Conservation (phyloP, 2,113 vertebrate species). For the Rousettus leschenaultii region DNA sequence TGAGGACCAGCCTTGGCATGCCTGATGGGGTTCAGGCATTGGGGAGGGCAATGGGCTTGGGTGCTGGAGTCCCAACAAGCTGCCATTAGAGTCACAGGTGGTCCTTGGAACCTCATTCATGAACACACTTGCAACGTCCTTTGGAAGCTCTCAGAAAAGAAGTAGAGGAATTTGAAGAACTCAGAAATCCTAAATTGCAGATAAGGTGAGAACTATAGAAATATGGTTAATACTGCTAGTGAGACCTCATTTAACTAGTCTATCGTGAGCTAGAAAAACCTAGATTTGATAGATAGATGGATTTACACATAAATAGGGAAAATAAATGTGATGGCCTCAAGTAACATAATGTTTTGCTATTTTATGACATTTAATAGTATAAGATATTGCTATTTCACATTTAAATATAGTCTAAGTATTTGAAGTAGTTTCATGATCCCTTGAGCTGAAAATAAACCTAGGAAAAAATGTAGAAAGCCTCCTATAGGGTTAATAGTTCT, state of each 20-base stretch:
- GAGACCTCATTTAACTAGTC: background rate
- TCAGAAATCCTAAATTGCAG: background rate
- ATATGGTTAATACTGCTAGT: background rate
- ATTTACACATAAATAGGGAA: background rate
- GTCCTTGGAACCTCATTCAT: background rate
- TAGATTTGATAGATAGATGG: background rate
- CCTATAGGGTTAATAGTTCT: conserved; percentile 37
- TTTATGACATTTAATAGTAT: background rate
- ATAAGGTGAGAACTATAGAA: background rate
- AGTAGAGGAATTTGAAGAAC: background rate
- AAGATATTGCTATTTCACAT: background rate
- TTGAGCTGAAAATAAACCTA: conserved; percentile 28
- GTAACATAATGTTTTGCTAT: background rate
- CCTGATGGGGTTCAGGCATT: too few relatives aligned
- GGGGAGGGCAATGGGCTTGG: background rate
- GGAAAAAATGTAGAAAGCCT: background rate
- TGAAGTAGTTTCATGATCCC: background rate
- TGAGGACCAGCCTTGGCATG: background rate
- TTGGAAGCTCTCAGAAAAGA: background rate
- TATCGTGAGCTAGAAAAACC: background rate
- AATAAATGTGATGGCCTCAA: background rate
- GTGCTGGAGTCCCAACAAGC: background rate
- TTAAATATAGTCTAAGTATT: conserved; percentile 9
- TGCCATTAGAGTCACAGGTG: background rate
- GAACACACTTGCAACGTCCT: background rate